A percentile compares a stretch with the other conserved stretches of the same genome.
Evolutionary conservation across 2,797 vertebrate species (phyloP).

Genomic region (Betta splendens): DNA sequence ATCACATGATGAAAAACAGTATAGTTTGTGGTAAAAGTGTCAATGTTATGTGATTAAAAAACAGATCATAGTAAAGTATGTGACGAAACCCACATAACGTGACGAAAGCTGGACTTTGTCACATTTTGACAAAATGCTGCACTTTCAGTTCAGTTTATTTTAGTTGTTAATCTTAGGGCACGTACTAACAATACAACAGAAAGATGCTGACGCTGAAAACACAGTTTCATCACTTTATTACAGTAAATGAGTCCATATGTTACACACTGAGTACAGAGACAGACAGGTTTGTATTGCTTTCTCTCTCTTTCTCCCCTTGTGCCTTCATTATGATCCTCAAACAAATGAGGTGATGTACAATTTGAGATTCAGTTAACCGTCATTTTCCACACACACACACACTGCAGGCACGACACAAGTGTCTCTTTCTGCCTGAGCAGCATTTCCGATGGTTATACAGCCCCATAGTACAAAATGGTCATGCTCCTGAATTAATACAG

Average conservation of each 20-base stretch:
- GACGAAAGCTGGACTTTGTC: too few species aligned
- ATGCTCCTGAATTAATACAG: too few species aligned
- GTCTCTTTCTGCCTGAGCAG: slow-evolving; percentile 43
- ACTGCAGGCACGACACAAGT: slow-evolving; percentile 26
- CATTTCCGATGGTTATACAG: slow-evolving; percentile 23
- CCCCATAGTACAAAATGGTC: slow-evolving; percentile 30
- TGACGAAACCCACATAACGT: too few species aligned
- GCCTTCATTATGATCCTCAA: slow-evolving; percentile 8
- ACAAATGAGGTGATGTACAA: background rate
- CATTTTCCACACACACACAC: background rate
- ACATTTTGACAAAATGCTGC: too few species aligned
- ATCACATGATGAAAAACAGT: too few species aligned
- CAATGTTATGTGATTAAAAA: too few species aligned
- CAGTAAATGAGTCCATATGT: slow-evolving; percentile 75
- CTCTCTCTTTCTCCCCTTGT: slow-evolving; percentile 48
- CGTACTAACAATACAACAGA: background rate
- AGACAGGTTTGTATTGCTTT: slow-evolving; percentile 52
- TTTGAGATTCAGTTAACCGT: slow-evolving; percentile 2
- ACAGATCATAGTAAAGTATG: too few species aligned
- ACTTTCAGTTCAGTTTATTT: too few species aligned
- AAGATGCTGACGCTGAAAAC: slow-evolving; percentile 5
- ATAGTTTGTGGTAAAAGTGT: too few species aligned
- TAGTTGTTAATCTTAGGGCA: too few species aligned
- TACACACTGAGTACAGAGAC: slow-evolving; percentile 72
- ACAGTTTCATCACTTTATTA: slow-evolving; percentile 81